Evolutionary conservation across 2,113 vertebrate genomes (phyloP), one percentile per base, ranked within the genome.

Genomic region (Oncorhynchus keta): DNA sequence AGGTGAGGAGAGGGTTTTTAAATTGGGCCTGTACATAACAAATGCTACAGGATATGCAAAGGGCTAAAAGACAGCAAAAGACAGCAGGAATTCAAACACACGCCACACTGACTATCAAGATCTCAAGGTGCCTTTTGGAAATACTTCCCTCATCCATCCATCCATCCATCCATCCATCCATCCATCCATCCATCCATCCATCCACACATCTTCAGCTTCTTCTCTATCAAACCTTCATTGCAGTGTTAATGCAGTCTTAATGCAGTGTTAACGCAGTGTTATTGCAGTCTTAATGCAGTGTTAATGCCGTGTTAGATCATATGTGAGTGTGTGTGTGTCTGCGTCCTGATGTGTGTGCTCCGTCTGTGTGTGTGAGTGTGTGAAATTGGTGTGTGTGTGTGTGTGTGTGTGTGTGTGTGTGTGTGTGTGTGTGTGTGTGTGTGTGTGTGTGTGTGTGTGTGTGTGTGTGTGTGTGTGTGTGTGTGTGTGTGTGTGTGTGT

Each of bases 41-140:
- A 84, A 88, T 75, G 78, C 76, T 68, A 75, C 77, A 85, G 55
- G 77, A 35, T 76, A 72, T 81, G 85, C 78, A 77, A 87, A 85
- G 82, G 77, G 88, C 75, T 73, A 84, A 2, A 51, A 30, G 30
- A 30, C 30, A 4, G 30, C 30, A 30, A 30, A 5, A 32, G 76
- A 77, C 77, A 51, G 82, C 68, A 79, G 77, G 66, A 86, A 85
- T 76, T 86, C 70, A 88, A 74, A 89, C 74, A 70, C 74, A 76
- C 64, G 71, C 32, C 66, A 57, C 70, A 13, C 16, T 49, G 48
- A 64, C 68, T 39, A 67, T 66, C 18, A 67, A 59, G 75, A 71
- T 59, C 28, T 74, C 13, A 61, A 67, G 61, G 68, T 59, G 61
- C 70, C 39, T 45, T 45, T 45, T 45, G 39, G 2, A 45, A 9